Evolutionary conservation across 2,797 vertebrate species (phyloP).

Genomic region (Vespertilio murinus): DNA sequence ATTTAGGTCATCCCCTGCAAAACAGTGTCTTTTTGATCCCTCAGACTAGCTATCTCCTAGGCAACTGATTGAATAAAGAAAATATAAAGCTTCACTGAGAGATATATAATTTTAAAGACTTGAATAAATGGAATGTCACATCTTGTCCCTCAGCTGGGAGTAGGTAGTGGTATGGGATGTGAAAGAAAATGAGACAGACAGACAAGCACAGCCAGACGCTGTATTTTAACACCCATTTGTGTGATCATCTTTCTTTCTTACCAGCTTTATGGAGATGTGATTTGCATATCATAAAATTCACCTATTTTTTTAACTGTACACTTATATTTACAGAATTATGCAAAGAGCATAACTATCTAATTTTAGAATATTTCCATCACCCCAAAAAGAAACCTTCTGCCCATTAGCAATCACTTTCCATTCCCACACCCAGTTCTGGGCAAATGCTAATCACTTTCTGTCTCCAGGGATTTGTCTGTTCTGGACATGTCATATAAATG

Average conservation of each 20-base stretch:
- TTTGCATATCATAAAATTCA: constrained; percentile 53
- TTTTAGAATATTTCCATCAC: constrained; percentile 51
- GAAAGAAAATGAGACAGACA: constrained; percentile 12
- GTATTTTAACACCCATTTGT: constrained; percentile 14
- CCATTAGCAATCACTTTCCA: constrained; percentile 16
- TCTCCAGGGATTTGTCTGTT: constrained; percentile 31
- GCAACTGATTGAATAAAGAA: constrained; percentile 77
- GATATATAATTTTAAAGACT: constrained; percentile 71
- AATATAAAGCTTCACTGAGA: constrained; percentile 69
- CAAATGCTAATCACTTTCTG: constrained; percentile 37
- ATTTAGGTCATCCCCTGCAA: constrained; percentile 75
- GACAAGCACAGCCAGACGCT: not conserved
- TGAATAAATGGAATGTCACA: constrained; percentile 56
- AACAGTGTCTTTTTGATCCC: constrained; percentile 71
- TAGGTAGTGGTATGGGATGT: not conserved
- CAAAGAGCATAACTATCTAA: constrained; percentile 39
- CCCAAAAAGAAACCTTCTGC: constrained; percentile 22
- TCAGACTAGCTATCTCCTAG: constrained; percentile 74
- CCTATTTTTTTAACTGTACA: constrained; percentile 31
- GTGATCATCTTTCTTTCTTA: not conserved
- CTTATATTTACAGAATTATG: constrained; percentile 34
- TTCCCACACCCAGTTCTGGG: constrained; percentile 4
- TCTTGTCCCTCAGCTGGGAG: constrained; percentile 30
- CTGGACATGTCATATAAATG: constrained; percentile 10
- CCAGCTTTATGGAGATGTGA: constrained; percentile 43